Base-by-base conservation (phyloP, 2,797 vertebrate species). In the Sebastes trivittatus region DNA sequence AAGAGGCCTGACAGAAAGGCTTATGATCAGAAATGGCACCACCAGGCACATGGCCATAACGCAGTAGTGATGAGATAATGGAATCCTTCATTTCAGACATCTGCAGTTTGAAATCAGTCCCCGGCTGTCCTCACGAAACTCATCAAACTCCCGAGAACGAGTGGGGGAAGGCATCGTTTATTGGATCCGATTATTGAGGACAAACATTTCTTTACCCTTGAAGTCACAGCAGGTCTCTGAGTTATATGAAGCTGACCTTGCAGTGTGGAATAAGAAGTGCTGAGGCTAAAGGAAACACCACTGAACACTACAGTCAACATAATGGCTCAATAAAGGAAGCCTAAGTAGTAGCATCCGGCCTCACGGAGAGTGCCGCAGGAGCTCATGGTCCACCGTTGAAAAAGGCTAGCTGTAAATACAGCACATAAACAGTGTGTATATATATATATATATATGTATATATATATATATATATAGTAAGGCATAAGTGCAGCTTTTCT, bases 171-270 rank as follows among this genome's bases (percentile, higher is more conserved):
- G 73, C 69, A 49, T 85, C 73, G 32, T 85, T 92, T 89, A 89
- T 88, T 79, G 65, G 75, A 75, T 84, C 69, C 5, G 69, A 86
- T 92, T 87, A 89, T 79, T 77, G 81, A 82, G 82, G 84, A 83
- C 88, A 93, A 91, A 92, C 84, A 92, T 91, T 85, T 91, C 69
- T 81, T 80, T 80, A 75, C 74, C 84, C 88, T 92, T 84, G 70
- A 81, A 84, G 81, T 85, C 78, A 30, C 65, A 75, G 78, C 46
- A 34, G 80, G 71, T 78, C 72, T 83, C 42, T 6, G 74, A 86
- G 74, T 90, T 88, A 89, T 92, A 92, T 49, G 68, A 92, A 79
- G 60, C 78, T 70, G 86, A 93, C 90, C 89, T 83, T 84, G 75
- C 78, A 63, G 59, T 59, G 69, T 73, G 83, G 86, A 86, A 88